Percentiles rank a stretch among this genome's conserved stretches.
phyloP scores from a whole-genome alignment of 2,113 vertebrate species.

The Saguinus imperator region DNA sequence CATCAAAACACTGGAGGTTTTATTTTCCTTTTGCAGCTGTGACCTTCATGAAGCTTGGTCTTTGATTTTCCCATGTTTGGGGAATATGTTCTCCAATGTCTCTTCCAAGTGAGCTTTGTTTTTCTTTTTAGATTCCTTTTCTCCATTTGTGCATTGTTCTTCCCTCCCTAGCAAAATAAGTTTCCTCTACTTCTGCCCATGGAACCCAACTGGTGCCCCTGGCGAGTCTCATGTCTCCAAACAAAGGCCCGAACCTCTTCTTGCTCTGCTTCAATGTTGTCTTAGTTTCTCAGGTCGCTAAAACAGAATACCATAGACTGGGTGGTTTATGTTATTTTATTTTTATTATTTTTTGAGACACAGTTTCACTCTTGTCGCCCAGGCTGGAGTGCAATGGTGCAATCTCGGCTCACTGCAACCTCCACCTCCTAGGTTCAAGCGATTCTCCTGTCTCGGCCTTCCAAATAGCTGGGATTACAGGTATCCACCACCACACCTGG shows the following conservation, averaged over 20 bases:
- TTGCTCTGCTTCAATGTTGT: neutral
- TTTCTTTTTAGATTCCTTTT: neutral
- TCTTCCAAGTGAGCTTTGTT: neutral
- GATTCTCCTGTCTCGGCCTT: no score
- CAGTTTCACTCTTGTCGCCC: no score
- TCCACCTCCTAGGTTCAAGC: rapidly evolving
- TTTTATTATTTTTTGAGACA: no score
- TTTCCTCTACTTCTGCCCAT: neutral
- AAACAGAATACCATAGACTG: neutral
- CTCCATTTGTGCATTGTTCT: neutral
- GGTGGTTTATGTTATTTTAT: neutral
- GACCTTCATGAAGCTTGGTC: neutral
- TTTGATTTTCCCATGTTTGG: neutral
- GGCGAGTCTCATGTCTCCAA: neutral
- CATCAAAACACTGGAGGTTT: neutral
- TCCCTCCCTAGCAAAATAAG: neutral
- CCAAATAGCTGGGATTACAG: no score
- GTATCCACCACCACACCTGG: no score
- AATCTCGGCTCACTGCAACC: no score
- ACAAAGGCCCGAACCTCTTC: neutral
- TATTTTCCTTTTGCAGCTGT: neutral
- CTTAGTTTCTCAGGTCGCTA: neutral
- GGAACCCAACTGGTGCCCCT: neutral
- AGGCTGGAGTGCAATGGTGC: no score
- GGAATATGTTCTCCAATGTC: neutral